These are phyloP conservation scores for Psylliodes chrysocephalus DNA, from an alignment of 2,888 invertebrate species.

Conservation along the genomic window DNA sequence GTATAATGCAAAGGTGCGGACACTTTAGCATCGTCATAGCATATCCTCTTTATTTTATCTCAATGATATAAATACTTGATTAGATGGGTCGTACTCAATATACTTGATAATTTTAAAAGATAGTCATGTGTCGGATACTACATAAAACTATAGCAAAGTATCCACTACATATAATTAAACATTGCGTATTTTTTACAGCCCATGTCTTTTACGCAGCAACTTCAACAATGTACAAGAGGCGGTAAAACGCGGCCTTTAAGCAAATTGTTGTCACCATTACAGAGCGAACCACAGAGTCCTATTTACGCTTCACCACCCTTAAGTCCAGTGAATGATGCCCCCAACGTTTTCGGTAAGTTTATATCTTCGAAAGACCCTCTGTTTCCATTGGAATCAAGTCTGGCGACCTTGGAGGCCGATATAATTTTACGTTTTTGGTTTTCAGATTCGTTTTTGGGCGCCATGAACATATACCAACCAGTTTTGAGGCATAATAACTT, in stretches of 20 bases:
- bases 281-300: slow-evolving; percentile 76
- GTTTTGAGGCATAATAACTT: slow-evolving; percentile 63
- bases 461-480: slow-evolving; percentile 64
- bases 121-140: no score
- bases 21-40: no score
- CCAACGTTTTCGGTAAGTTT: slow-evolving; percentile 61
- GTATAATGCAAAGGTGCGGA: no score
- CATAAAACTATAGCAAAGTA: no score
- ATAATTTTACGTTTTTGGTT: no score
- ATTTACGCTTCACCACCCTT: slow-evolving; percentile 78
- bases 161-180: no score
- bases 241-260: slow-evolving; percentile 73
- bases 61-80: no score
- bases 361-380: neutral
- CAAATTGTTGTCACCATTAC: slow-evolving; percentile 69
- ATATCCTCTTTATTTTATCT: no score
- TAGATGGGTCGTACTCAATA: no score
- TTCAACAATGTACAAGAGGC: slow-evolving; percentile 84
- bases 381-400: no score
- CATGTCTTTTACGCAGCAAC: slow-evolving; percentile 91
- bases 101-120: no score
- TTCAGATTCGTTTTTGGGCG: slow-evolving; percentile 49
- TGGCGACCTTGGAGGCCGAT: no score
- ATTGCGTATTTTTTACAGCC: slow-evolving; percentile 68
- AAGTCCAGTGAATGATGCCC: slow-evolving; percentile 65